Base-by-base conservation (phyloP, 2,113 vertebrate genomes). In the Melozone crissalis region DNA sequence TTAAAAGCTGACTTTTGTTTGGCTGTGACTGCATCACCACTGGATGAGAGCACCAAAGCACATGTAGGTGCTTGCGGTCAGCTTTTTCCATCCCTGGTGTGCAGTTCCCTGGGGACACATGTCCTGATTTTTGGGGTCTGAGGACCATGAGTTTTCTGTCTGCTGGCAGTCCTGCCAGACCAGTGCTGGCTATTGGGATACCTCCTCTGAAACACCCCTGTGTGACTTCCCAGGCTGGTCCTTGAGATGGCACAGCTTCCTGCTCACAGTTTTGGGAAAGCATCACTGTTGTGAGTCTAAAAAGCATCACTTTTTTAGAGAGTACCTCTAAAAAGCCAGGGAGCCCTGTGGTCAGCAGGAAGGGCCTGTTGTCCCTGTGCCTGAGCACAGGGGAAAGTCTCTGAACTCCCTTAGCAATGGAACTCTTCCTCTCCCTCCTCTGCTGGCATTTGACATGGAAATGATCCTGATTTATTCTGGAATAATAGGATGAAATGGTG, bases 401-500 rank as follows among this genome's bases (percentile, higher is more conserved):
- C 26, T 33, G 63, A 41, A 13, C 46, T 39, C 37, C 49, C 11
- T n/a, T 31, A 44, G 78, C 57, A 10, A 26, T 17, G 68, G 52
- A 84, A 71, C 17, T 62, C 18, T 68, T 8, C 9, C 26, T 15
- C n/a, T 68, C 7, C 11, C 21, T 14, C 35, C 37, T 80, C 79
- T 86, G 72, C 87, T 90, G 79, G 86, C 74, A 87, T 87, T 91
- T 6, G 81, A 72, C 88, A 65, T 51, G 90, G 95, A 97, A 96
- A 90, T 44, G 74, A 33, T 88, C 35, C 63, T n/a, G 85, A 91
- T 90, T 95, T 90, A 78, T 88, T 73, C 93, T 90, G 91, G 86
- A 95, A 96, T 95, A 96, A 95, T 51, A 87, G 65, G 91, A 96
- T 94, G 84, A 95, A 95, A 79, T 69, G 77, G 58, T 84, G 85